Percentiles rank a stretch among this genome's conserved stretches.
Conservation (phyloP, 2,888 invertebrate genomes). For the Tenthredo livida region DNA sequence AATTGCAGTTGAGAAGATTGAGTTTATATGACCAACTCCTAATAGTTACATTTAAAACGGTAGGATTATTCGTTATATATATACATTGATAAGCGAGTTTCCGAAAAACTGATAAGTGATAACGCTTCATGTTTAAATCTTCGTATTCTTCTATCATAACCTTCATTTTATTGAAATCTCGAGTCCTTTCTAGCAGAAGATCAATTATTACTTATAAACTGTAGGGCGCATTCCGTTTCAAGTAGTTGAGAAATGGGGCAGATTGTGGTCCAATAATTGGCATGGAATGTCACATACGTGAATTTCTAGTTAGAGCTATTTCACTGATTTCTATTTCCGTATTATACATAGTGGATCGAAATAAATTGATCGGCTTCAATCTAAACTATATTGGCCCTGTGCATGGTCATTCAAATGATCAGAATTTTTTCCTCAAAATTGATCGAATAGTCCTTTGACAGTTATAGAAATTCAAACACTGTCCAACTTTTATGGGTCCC, state of each 20-base stretch:
- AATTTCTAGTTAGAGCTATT: not conserved
- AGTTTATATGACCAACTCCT: not conserved
- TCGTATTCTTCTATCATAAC: not conserved
- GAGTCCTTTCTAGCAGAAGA: not conserved
- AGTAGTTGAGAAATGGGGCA: not conserved
- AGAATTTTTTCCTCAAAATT: not conserved
- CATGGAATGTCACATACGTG: not conserved
- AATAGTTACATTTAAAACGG: not conserved
- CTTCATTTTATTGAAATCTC: not conserved
- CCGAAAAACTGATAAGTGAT: not conserved
- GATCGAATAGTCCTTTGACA: not conserved
- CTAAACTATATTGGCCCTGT: not conserved
- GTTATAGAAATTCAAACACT: not conserved
- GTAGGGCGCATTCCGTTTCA: not conserved
- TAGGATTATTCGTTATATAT: not conserved
- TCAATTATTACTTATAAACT: not conserved
- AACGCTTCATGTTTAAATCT: not conserved
- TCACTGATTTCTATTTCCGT: not conserved
- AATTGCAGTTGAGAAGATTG: not conserved
- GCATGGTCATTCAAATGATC: not conserved
- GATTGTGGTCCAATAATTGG: not conserved
- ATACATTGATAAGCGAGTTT: not conserved
- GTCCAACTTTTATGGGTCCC: not conserved
- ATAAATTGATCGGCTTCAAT: not conserved
- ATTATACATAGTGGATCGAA: not conserved